Percentiles rank a stretch among this genome's conserved stretches.
These are phyloP conservation scores for Scaptomyza hsui DNA, from an alignment of 1,140 invertebrate genomes.

Conservation along the genomic window DNA sequence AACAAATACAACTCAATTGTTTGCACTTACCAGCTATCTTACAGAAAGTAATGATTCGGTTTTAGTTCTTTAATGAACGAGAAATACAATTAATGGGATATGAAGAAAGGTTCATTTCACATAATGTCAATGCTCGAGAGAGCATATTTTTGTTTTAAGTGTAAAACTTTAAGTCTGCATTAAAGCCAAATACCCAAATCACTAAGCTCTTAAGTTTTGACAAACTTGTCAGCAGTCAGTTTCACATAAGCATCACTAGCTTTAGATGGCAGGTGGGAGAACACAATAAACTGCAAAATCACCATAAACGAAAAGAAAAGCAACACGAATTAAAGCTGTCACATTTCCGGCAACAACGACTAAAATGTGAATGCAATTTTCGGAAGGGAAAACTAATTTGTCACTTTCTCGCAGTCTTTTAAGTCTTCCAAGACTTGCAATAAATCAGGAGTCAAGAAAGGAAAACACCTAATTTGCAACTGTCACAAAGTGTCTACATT, in stretches of 20 bases:
- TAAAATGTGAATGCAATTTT: neutral
- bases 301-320: neutral
- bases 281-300: neutral
- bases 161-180: neutral
- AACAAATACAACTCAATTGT: slow-evolving; percentile 12
- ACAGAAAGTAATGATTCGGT: neutral
- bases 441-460: neutral
- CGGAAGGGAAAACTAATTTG: neutral
- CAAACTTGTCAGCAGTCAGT: neutral
- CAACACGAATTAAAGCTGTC: neutral
- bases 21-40: slow-evolving; percentile 4
- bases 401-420: too few species aligned
- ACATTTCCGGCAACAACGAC: neutral
- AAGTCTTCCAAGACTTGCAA: too few species aligned
- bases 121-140: neutral
- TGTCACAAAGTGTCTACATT: neutral
- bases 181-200: neutral
- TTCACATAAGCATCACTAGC: neutral
- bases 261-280: neutral
- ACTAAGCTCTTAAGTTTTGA: neutral
- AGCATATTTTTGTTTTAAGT: neutral
- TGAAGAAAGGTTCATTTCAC: too few species aligned
- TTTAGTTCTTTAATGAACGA: neutral
- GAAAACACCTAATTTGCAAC: neutral
- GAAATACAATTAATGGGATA: neutral